Conservation (phyloP, 2,113 vertebrate species). For the Cairina moschata region DNA sequence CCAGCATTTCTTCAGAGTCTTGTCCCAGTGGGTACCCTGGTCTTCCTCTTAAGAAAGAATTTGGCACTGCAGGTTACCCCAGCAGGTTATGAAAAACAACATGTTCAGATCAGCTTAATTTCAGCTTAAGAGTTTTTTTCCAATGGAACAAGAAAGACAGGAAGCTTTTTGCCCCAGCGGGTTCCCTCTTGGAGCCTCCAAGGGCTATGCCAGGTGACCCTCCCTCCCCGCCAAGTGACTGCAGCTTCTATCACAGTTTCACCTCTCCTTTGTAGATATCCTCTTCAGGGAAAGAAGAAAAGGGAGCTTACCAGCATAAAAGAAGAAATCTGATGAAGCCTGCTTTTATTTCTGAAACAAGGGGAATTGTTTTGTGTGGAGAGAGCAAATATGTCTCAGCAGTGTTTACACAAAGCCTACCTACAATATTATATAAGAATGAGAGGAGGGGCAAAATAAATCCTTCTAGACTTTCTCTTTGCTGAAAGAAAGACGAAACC, state of each 20-base stretch:
- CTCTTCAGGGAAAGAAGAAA: neutral
- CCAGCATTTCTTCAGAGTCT: too few species aligned
- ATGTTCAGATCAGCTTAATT: neutral
- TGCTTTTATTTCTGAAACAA: conserved; percentile 7
- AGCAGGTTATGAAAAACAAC: neutral
- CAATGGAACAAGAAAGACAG: neutral
- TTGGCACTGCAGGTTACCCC: neutral
- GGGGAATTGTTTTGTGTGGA: neutral
- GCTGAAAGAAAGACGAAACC: neutral
- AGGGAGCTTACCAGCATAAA: neutral
- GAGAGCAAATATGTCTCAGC: neutral
- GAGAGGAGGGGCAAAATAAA: neutral
- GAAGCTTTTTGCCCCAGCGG: neutral
- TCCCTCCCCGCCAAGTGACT: neutral
- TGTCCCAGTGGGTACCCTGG: neutral
- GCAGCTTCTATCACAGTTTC: neutral
- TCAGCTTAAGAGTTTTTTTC: neutral
- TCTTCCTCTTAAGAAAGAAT: neutral
- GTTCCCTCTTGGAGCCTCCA: neutral
- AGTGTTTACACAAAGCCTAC: neutral
- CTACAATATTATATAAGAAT: neutral
- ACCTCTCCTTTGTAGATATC: neutral
- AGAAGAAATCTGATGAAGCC: neutral
- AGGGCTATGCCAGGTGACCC: neutral
- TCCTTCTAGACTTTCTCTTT: neutral